Evolutionary conservation across 2,888 invertebrate species (phyloP), one percentile per base, ranked within the genome.

Genomic region (Cheilosia scutellata): DNA sequence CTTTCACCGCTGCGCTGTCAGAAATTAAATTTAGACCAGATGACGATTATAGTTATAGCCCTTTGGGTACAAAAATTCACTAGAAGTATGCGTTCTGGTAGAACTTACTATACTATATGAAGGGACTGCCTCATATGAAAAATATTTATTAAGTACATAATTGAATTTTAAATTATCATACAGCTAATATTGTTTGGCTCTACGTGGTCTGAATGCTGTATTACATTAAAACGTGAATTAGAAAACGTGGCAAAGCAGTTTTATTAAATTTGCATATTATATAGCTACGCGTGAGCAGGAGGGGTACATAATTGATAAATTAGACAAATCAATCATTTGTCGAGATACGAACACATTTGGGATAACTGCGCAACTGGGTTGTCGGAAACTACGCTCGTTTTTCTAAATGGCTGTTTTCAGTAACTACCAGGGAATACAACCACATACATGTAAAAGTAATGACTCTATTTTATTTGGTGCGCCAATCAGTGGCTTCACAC

Each of bases 1-100:
- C 74, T 80, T 80, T 80, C 74, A 55, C 80, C 72, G 42, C 80
- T 65, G 42, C 16, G 27, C 29, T 20, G 31, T 1, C 1, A 74
- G 55, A 62, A 74, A 68, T 68, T 68, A 74, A 55, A 80, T 55
- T 62, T 47, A 55, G 74, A 53, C 25, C 42, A 65, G 51, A 65
- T 58, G 57, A 55, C 62, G 37, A 25, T 11, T 11, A 2, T n/a
- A n/a, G n/a, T 7, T 2, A 5, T 6, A 0, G 33, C 42, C 42
- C 49, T 49, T 58, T 29, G 11, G 2, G 11, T 2, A 4, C 0
- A 16, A 47, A 13, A 29, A 60, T 16, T 20, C 13, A 25, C 9
- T 13, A 0, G 11, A 51, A 11, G 11, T n/a, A n/a, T 29, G 13
- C 27, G 27, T 29, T 25, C 5, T 44, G 44, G 16, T 6, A 47